Percentiles rank a stretch among this genome's conserved stretches.
Conservation (phyloP, 2,888 invertebrate genomes). For the Oxycera nigricornis region DNA sequence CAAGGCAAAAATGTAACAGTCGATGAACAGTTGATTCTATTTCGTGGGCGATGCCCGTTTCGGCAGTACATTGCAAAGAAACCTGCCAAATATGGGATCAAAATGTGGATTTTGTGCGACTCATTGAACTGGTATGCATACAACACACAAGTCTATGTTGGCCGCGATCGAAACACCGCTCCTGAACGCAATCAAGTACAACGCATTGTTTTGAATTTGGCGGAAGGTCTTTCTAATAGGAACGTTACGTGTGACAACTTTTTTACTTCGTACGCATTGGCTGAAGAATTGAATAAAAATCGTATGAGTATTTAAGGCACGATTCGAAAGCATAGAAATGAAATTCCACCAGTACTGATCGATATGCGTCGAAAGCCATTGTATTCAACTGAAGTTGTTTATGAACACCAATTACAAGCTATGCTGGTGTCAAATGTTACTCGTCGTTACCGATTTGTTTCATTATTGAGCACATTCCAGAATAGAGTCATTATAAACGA, state of each 20-base stretch:
- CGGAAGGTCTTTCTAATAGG: constrained; percentile 1
- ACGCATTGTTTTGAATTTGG: constrained; percentile 11
- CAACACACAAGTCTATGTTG: constrained; percentile 20
- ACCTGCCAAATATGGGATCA: constrained; percentile 44
- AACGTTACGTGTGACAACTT: constrained; percentile 1
- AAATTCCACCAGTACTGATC: constrained; percentile 1
- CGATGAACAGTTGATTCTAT: constrained; percentile 1
- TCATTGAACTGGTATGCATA: constrained; percentile 16
- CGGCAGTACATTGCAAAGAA: constrained; percentile 27
- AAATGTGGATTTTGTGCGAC: constrained; percentile 25
- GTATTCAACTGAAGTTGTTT: background rate
- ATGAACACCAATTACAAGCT: background rate
- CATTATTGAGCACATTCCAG: no score
- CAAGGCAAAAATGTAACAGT: background rate
- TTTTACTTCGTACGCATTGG: background rate
- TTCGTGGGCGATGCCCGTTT: constrained; percentile 39
- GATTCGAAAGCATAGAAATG: background rate
- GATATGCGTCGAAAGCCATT: constrained; percentile 2
- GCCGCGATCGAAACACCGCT: background rate
- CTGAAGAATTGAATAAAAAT: constrained; percentile 2
- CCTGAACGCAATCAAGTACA: constrained; percentile 13
- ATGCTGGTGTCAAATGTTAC: no score
- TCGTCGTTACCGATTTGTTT: no score
- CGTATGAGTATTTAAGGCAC: background rate
- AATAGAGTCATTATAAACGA: no score